phyloP scores from a whole-genome alignment of 2,113 vertebrate species.

The Columba livia region DNA sequence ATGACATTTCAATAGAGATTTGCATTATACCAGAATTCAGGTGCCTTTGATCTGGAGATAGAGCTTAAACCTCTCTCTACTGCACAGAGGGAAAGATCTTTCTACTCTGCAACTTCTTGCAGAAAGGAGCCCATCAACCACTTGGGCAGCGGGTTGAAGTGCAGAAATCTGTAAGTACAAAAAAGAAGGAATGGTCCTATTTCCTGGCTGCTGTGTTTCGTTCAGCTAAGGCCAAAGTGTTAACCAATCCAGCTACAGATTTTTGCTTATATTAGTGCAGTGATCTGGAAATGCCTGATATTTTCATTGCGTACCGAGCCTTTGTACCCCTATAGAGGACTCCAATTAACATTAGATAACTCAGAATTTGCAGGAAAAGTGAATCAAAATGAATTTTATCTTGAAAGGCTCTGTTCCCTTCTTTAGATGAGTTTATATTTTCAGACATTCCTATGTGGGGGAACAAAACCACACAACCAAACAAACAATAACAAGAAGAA shows the following conservation, averaged over 20 bases:
- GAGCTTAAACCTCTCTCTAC: background rate
- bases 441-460: background rate
- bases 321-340: background rate
- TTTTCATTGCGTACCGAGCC: background rate
- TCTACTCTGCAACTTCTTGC: accelerated
- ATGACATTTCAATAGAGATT: background rate
- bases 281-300: background rate
- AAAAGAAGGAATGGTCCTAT: background rate
- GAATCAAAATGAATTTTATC: accelerated
- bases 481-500: background rate
- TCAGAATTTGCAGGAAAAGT: background rate
- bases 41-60: background rate
- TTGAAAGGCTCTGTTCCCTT: background rate
- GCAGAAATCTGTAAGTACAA: background rate
- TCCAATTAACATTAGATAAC: background rate
- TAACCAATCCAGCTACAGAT: background rate
- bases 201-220: background rate
- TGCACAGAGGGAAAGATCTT: accelerated
- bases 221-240: background rate
- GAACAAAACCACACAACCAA: background rate
- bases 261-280: background rate
- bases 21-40: background rate
- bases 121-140: background rate
- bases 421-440: background rate
- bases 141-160: background rate